Conservation (phyloP, 2,888 invertebrate genomes). For the Nomada goodeniana region DNA sequence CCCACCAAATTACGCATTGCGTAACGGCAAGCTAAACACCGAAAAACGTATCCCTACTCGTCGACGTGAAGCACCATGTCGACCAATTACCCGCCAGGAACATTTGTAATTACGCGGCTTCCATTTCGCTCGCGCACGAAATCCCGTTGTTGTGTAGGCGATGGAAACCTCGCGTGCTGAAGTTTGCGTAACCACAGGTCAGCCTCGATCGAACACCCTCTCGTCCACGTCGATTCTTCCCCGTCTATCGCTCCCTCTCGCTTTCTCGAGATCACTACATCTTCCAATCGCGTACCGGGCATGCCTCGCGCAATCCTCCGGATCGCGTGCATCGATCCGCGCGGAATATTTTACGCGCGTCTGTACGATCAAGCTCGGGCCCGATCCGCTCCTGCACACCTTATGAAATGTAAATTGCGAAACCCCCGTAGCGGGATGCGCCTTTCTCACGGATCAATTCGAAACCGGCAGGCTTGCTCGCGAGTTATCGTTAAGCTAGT, state of each 20-base stretch:
- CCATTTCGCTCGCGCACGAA: constrained; percentile 10
- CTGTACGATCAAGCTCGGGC: constrained; percentile 16
- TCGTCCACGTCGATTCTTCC: constrained; percentile 30
- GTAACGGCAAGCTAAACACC: too few relatives aligned
- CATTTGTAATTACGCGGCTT: constrained; percentile 39
- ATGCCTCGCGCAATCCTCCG: constrained; percentile 49
- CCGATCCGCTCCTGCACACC: constrained; percentile 22
- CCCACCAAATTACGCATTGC: not conserved
- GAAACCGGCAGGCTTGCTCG: not conserved
- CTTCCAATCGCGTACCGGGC: constrained; percentile 35
- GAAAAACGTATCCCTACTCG: not conserved
- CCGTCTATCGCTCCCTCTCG: not conserved
- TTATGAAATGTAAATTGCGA: constrained; percentile 57
- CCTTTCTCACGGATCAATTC: constrained; percentile 58
- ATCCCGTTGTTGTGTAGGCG: constrained; percentile 27
- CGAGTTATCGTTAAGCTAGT: constrained; percentile 24
- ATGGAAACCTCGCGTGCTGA: constrained; percentile 56
- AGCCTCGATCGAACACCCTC: constrained; percentile 50
- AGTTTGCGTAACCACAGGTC: constrained; percentile 60
- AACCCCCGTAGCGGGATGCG: constrained; percentile 29
- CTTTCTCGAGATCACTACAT: constrained; percentile 40
- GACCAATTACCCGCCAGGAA: constrained; percentile 25
- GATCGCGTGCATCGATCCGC: constrained; percentile 49
- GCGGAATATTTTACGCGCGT: constrained; percentile 29
- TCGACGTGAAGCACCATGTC: constrained; percentile 7